Base-by-base conservation (phyloP, 1,140 invertebrate species). In the Amyelois transitella region DNA sequence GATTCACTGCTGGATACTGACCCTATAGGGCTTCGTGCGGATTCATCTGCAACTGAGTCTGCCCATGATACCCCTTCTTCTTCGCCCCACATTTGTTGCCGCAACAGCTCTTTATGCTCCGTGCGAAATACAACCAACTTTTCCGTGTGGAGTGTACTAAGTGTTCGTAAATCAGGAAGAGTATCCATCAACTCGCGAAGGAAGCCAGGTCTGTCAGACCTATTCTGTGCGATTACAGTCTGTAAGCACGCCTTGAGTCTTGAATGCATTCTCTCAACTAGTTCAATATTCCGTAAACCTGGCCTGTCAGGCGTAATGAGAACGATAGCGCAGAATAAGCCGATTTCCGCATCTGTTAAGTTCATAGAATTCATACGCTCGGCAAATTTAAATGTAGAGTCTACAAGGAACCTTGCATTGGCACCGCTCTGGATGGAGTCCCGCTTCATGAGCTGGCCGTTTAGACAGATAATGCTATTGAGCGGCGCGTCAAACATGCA, bases 351-450 rank as follows among this genome's bases (percentile, higher is more conserved):
- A 78, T 99, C 98, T 8, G 94, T 94, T 51, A 99, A 89, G 74
- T 94, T 92, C 76, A 99, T 92, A 6, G 93, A 92, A 80, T 98
- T 98, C 81, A 99, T 94, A 63, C 96, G 92, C 75, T 98, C 97
- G 38, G 97, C 96, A 86, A 99, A 98, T 74, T 99, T 98, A 82
- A 99, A 98, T 90, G 98, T 99, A 58, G 96, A 98, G 75, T 98
- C 96, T 86, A 98, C 95, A 21, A 99, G 92, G 80, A 98, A 98
- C 65, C 96, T 91, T 8, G 96, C 96, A 88, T 98, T 98, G 60
- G 94, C 95, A 69, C 93, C 94, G 77, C 94, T 95, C 86, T 96
- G 95, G 60, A 98, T 95, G 48, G 96, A 94, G 80, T 98, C 96
- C 48, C 95, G 91, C 70, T 96, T 94, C 76, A 97, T 92, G 63